phyloP scores from a whole-genome alignment of 1,140 invertebrate genomes.

The Diploscapter pachys region DNA sequence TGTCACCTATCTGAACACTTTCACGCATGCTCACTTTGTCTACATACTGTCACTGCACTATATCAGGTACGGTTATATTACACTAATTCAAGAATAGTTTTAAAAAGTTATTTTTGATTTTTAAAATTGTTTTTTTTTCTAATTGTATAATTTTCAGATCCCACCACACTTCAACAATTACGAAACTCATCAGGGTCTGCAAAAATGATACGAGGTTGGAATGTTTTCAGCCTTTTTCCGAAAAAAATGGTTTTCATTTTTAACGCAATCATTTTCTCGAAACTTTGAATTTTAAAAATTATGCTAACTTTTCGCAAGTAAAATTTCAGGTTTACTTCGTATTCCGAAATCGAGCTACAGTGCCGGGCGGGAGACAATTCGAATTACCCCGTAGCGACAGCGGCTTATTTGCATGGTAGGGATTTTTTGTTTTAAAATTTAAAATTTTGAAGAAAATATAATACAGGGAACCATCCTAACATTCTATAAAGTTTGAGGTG shows the following conservation, averaged over 20 bases:
- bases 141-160: too few species aligned
- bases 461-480: too few species aligned
- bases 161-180: conserved; percentile 68
- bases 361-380: conserved; percentile 74
- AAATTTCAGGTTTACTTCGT: conserved; percentile 72
- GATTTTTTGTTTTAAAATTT: too few species aligned
- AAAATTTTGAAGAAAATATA: too few species aligned
- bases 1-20: conserved; percentile 94
- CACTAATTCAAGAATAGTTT: too few species aligned
- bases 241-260: background rate
- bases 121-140: too few species aligned
- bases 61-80: background rate
- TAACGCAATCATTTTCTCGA: background rate
- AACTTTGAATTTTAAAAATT: background rate
- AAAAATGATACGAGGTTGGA: conserved; percentile 86
- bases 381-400: conserved; percentile 67
- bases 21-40: conserved; percentile 88
- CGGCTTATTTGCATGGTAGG: conserved; percentile 1
- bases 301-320: background rate
- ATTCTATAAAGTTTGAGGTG: too few species aligned
- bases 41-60: conserved; percentile 92
- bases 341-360: conserved; percentile 92
- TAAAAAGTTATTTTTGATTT: too few species aligned
- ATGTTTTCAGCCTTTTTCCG: background rate
- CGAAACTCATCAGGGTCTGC: conserved; percentile 89